A percentile compares a stretch with the other conserved stretches of the same genome.
Evolutionary conservation across 1,140 invertebrate genomes (phyloP).

Genomic region (Oryctes rhinoceros): DNA sequence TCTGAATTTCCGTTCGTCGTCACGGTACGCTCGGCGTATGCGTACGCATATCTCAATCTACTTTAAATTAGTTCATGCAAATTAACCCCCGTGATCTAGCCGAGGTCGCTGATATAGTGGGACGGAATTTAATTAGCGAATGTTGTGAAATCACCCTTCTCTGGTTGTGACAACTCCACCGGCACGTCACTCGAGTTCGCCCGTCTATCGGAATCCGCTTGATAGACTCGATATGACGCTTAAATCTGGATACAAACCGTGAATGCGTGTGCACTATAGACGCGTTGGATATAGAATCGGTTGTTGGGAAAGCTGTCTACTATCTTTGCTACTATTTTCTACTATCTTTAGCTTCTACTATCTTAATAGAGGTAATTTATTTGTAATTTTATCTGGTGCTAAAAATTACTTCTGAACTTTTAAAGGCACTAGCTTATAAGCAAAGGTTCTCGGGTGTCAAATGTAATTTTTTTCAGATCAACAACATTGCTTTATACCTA

Average conservation of each 20-base stretch:
- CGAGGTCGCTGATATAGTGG: slow-evolving; percentile 10
- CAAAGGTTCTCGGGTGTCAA: too few relatives aligned
- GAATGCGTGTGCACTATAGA: neutral
- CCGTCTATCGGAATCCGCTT: slow-evolving; percentile 1
- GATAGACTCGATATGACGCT: neutral
- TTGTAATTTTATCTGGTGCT: too few relatives aligned
- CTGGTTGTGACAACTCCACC: neutral
- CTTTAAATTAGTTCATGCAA: slow-evolving; percentile 35
- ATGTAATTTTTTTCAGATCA: too few relatives aligned
- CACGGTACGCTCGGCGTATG: neutral
- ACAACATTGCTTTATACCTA: too few relatives aligned
- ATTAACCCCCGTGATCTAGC: slow-evolving; percentile 23
- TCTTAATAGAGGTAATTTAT: too few relatives aligned
- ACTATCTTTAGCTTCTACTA: too few relatives aligned
- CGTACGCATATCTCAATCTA: slow-evolving; percentile 26
- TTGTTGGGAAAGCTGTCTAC: too few relatives aligned
- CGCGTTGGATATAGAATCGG: too few relatives aligned
- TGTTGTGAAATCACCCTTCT: slow-evolving; percentile 31
- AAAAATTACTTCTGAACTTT: too few relatives aligned
- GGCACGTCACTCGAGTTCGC: neutral
- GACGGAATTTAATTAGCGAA: slow-evolving; percentile 18
- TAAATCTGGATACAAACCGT: neutral
- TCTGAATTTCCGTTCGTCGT: neutral
- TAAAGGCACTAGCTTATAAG: too few relatives aligned
- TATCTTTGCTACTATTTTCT: too few relatives aligned